Conservation (phyloP, 1,140 invertebrate genomes). For the Leptinotarsa defecta region DNA sequence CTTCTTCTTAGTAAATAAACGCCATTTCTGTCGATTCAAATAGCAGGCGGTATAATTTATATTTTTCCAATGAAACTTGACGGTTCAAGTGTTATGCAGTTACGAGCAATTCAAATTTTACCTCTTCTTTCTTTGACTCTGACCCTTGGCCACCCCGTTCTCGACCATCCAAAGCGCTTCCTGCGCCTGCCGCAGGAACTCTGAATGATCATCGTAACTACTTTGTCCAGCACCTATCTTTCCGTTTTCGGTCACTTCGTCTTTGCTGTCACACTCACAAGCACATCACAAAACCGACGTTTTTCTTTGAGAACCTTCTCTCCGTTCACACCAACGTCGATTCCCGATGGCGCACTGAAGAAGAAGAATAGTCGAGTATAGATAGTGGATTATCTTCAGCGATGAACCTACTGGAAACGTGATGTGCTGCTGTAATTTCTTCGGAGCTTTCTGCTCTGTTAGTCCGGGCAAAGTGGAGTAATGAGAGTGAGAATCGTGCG, state of each 20-base stretch:
- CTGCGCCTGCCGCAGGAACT: slow-evolving; percentile 46
- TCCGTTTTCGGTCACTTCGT: slow-evolving; percentile 4
- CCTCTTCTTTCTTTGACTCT: slow-evolving; percentile 53
- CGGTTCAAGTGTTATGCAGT: too few species aligned
- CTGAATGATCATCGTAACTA: slow-evolving; percentile 43
- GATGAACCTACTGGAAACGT: background rate
- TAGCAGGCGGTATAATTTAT: too few species aligned
- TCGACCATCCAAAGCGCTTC: slow-evolving; percentile 50
- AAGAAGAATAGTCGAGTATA: background rate
- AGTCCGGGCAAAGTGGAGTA: background rate
- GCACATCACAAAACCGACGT: slow-evolving; percentile 4
- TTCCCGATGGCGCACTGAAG: background rate
- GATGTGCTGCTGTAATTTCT: background rate
- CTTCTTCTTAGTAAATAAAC: too few species aligned
- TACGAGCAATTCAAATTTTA: slow-evolving; percentile 21
- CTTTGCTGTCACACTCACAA: slow-evolving; percentile 26
- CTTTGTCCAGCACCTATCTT: slow-evolving; percentile 52
- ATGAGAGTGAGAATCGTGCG: background rate
- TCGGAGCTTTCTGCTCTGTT: background rate
- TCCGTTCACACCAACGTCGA: background rate
- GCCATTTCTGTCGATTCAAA: too few species aligned
- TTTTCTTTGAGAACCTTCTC: background rate
- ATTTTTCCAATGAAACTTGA: too few species aligned
- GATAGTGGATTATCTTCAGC: background rate
- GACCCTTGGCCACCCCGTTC: slow-evolving; percentile 45